Percentiles rank a stretch among this genome's conserved stretches.
phyloP scores from a whole-genome alignment of 2,888 invertebrate species.

The Drosophila nr. perissopoda region DNA sequence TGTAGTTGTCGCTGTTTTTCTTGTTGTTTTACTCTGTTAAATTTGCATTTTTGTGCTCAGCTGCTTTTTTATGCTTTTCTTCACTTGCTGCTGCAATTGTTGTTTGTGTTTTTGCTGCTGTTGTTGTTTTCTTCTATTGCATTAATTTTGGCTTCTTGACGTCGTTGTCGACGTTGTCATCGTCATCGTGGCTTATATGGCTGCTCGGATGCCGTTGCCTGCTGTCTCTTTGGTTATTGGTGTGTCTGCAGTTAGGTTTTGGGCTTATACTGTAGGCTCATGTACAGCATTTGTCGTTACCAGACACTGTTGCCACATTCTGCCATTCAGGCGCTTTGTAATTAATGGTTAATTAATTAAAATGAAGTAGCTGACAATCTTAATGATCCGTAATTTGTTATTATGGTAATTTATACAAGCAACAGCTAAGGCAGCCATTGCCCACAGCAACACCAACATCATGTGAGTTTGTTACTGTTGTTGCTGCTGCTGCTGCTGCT shows the following conservation, averaged over 20 bases:
- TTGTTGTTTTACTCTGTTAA: conserved; percentile 69
- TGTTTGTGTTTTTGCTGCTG: conserved; percentile 22
- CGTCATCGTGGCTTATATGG: conserved; percentile 65
- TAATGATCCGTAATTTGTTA: conserved; percentile 82
- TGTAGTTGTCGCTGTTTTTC: conserved; percentile 47
- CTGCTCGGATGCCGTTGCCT: conserved; percentile 47
- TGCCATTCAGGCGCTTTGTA: conserved; percentile 80
- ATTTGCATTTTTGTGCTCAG: conserved; percentile 79
- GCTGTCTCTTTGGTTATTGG: conserved; percentile 36
- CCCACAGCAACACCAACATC: conserved; percentile 75
- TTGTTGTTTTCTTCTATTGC: conserved; percentile 73
- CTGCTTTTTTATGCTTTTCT: conserved; percentile 77
- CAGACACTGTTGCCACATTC: conserved; percentile 74
- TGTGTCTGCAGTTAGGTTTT: conserved; percentile 44
- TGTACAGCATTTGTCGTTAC: conserved; percentile 74
- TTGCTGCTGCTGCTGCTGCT: conserved; percentile 31
- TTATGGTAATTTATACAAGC: conserved; percentile 82
- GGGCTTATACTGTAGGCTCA: conserved; percentile 54
- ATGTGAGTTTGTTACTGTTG: conserved; percentile 41
- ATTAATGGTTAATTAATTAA: conserved; percentile 82
- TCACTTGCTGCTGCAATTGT: conserved; percentile 66
- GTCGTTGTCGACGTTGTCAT: conserved; percentile 39
- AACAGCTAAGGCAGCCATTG: conserved; percentile 51
- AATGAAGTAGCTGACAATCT: conserved; percentile 82
- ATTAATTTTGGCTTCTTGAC: conserved; percentile 81